A percentile compares a stretch with the other conserved stretches of the same genome.
phyloP scores from a whole-genome alignment of 2,113 vertebrate genomes.

The Copsychus sechellarum region DNA sequence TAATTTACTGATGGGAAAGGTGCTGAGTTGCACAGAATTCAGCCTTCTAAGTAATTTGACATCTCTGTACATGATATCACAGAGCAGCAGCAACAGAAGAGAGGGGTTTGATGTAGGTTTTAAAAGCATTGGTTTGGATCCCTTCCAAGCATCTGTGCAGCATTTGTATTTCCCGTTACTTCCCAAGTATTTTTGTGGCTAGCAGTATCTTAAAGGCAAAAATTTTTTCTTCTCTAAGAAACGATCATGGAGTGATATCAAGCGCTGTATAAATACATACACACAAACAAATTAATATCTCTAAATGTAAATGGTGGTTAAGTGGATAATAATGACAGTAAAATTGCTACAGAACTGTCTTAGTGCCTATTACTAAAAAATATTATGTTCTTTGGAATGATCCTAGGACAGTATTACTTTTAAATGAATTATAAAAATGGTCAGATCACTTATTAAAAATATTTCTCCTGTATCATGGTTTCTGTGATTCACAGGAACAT shows the following conservation, averaged over 20 bases:
- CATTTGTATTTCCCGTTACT: not conserved
- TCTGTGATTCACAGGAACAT: not conserved
- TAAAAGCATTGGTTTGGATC: conserved; percentile 32
- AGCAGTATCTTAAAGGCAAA: conserved; percentile 24
- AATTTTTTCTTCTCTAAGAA: conserved; percentile 23
- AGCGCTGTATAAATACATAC: not conserved
- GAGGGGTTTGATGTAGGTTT: conserved; percentile 35
- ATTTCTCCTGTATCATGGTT: not conserved
- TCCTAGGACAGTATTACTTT: conserved; percentile 13
- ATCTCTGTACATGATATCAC: conserved; percentile 15
- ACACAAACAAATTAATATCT: not conserved
- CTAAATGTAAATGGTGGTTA: conserved; percentile 34
- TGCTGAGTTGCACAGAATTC: conserved; percentile 38
- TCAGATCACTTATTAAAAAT: conserved; percentile 25
- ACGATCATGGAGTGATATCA: conserved; percentile 15
- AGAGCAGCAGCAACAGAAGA: conserved; percentile 35
- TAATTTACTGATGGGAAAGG: conserved; percentile 38
- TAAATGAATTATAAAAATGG: conserved; percentile 23
- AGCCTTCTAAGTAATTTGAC: conserved; percentile 30
- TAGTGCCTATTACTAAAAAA: conserved; percentile 44
- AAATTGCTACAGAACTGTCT: conserved; percentile 42
- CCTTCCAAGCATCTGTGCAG: conserved; percentile 39
- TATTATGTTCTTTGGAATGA: not conserved
- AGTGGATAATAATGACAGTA: conserved; percentile 37
- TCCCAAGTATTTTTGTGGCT: not conserved